Evolutionary conservation across 1,140 invertebrate species (phyloP).

Genomic region (Pogonus chalceus): DNA sequence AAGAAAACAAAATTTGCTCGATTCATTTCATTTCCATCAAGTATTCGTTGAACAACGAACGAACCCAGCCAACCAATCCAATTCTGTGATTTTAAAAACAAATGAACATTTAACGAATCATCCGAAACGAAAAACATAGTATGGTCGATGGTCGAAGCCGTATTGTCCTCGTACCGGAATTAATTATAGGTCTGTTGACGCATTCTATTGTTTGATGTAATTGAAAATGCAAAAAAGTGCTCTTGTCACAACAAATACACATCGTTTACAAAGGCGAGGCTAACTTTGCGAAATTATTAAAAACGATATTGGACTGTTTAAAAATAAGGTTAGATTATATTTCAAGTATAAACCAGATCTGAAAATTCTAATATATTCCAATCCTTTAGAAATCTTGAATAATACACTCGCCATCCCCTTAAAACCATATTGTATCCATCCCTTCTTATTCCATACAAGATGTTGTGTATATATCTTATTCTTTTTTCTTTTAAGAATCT

Average conservation of each 20-base stretch:
- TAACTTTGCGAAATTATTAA: not conserved
- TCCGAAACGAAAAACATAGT: too few relatives aligned
- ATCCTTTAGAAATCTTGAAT: not conserved
- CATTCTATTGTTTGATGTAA: not conserved
- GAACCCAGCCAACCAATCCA: not conserved
- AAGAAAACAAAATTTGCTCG: not conserved
- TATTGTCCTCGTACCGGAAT: not conserved
- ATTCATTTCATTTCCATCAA: not conserved
- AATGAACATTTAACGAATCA: too few relatives aligned
- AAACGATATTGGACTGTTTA: too few relatives aligned
- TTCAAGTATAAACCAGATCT: too few relatives aligned
- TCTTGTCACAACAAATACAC: not conserved
- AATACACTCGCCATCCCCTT: not conserved
- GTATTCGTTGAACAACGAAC: not conserved
- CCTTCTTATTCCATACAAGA: not conserved
- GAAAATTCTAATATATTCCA: too few relatives aligned
- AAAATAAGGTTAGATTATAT: too few relatives aligned
- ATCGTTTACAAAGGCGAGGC: not conserved
- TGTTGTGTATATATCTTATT: not conserved
- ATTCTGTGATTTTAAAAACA: not conserved
- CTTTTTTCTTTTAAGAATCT: not conserved
- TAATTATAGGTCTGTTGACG: not conserved
- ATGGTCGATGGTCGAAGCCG: not conserved
- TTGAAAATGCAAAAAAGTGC: not conserved
- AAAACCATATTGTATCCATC: too few relatives aligned